Base-by-base conservation (phyloP, 2,797 vertebrate genomes). In the Cryptoprocta ferox region DNA sequence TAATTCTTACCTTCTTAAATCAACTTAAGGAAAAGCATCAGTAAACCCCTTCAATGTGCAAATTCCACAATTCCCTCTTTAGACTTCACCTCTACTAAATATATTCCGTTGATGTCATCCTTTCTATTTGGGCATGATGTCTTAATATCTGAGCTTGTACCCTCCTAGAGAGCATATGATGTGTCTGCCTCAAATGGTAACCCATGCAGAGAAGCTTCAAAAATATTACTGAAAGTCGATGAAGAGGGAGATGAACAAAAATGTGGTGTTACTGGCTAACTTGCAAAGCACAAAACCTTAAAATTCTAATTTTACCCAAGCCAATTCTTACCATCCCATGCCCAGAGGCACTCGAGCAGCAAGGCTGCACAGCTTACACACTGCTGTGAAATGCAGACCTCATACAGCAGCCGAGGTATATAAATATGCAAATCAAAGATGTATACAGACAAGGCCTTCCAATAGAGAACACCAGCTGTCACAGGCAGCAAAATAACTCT, bases 381-480 rank as follows among this genome's bases (percentile, higher is more conserved):
- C 91, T 94, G 83, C 98, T 97, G 97, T 80, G 98, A 98, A 97
- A 94, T 92, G 97, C 91, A 98, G 98, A 89, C 79, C 10, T 96
- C 98, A 97, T 45, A 66, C 45, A 89, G 90, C 42, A 97, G 94
- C 97, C 82, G 80, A 94, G 86, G 91, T 78, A 84, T 66, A 97
- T 96, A 97, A 98, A 98, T 97, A 92, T 95, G 96, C 94, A 98
- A 97, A 98, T 94, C 96, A 98, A 94, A 98, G 97, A 98, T 83
- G 92, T 85, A 95, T 96, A 97, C 88, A 97, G 98, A 97, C 97
- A 97, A 97, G 97, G 97, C 95, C 39, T 13, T 98, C 98, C 93
- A 91, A 56, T 95, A 86, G 97, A 53, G 96, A 97, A 97, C 97
- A 98, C 98, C 98, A 99, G 98, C 98, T 99, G 98, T 98, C 98